Evolutionary conservation across 2,113 vertebrate genomes (phyloP), one percentile per base, ranked within the genome.

Genomic region (Oreochromis aureus): DNA sequence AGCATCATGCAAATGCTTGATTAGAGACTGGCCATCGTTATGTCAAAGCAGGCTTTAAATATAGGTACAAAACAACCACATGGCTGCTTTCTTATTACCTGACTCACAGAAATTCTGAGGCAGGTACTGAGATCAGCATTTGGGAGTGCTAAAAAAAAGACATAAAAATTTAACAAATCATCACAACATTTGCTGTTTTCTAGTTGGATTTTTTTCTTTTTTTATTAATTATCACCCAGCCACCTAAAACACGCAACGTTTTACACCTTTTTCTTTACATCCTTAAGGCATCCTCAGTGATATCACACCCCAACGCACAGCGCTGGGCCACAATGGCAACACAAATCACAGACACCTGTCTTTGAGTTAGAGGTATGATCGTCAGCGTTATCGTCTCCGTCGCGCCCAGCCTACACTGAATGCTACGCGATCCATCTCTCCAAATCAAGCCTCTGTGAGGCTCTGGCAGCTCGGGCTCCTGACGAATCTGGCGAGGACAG

Each of bases 401-500:
- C 41, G 55, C 1, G 5, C 39, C 53, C 11, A n/a, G 71, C 82
- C 71, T 22, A 61, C 27, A 36, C 27, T 10, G 1, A 87, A 51
- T 58, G 41, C 61, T 36, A 59, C 80, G 41, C 10, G 1, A 53
- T 16, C 81, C 15, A 55, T 32, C 56, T 82, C 80, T 81, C 56
- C 79, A 73, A 66, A 85, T 89, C 73, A 80, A 81, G 71, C 82
- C 44, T 85, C 80, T 34, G 39, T 58, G 79, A 79, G 59, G 59
- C 30, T 2, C 7, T 39, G 84, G 84, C 88, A 89, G 88, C 83
- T 82, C 18, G 8, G 66, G 59, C 88, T 69, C 19, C 59, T 18
- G 51, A 82, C 34, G 27, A 59, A 69, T 92, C 58, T 82, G 84
- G 87, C 39, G 34, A 85, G 80, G 87, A 85, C 12, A 81, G 84